These are phyloP conservation scores for Gulo gulo DNA, from an alignment of 2,113 vertebrate genomes.

Conservation along the genomic window DNA sequence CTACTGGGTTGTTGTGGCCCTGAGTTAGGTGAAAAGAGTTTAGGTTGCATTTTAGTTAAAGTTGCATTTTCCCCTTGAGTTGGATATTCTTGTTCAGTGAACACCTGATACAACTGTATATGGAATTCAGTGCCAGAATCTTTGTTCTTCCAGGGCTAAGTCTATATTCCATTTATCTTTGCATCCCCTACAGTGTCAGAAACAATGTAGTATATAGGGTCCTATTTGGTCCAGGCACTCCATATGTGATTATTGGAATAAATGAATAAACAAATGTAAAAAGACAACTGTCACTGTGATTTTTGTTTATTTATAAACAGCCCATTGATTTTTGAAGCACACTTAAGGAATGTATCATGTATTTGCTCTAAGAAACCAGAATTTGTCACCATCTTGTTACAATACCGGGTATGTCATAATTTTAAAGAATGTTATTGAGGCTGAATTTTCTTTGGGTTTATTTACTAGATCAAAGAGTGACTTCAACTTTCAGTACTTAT, in stretches of 20 bases:
- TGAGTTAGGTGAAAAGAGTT: neutral
- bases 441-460: slow-evolving; percentile 78
- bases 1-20: neutral
- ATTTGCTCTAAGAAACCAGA: slow-evolving; percentile 63
- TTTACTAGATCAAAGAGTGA: slow-evolving; percentile 82
- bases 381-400: slow-evolving; percentile 75
- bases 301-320: slow-evolving; percentile 57
- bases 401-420: slow-evolving; percentile 72
- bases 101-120: neutral
- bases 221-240: neutral
- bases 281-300: slow-evolving; percentile 49
- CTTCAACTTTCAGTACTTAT: slow-evolving; percentile 70
- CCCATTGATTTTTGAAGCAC: slow-evolving; percentile 58
- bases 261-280: neutral
- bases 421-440: slow-evolving; percentile 79
- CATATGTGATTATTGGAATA: neutral
- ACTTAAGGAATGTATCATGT: slow-evolving; percentile 15
- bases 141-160: neutral
- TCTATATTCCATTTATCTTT: neutral
- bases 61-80: neutral
- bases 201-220: neutral
- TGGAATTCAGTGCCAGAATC: neutral
- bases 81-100: neutral
- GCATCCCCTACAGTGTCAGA: neutral
- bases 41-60: neutral